Percentiles rank a stretch among this genome's conserved stretches.
phyloP scores from a whole-genome alignment of 2,113 vertebrate genomes.

The Dicentrarchus labrax region DNA sequence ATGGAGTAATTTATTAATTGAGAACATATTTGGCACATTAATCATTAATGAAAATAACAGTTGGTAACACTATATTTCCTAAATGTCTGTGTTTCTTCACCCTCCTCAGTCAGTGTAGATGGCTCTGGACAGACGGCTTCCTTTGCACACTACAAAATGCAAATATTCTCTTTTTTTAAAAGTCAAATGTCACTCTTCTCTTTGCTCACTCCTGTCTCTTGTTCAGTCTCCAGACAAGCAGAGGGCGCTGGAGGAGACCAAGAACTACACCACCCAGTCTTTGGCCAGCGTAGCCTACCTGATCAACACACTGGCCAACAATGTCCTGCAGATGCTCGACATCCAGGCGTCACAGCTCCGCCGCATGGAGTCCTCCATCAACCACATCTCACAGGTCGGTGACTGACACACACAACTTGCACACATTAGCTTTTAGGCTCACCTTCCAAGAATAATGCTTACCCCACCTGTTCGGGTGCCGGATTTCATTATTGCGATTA shows the following conservation, averaged over 20 bases:
- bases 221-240: constrained; percentile 94
- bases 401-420: fast-evolving
- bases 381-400: constrained; percentile 98
- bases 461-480: no score
- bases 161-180: neutral
- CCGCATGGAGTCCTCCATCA: constrained; percentile 99
- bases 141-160: neutral
- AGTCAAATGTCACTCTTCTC: neutral
- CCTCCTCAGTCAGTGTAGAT: neutral
- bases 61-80: no score
- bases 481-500: no score
- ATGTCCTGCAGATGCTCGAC: constrained; percentile 99
- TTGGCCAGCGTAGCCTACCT: constrained; percentile 98
- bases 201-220: neutral
- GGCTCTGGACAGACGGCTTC: neutral
- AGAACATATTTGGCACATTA: no score
- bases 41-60: no score
- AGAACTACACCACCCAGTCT: constrained; percentile 98
- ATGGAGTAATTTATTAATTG: no score
- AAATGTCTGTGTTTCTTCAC: no score
- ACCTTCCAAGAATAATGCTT: neutral
- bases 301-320: constrained; percentile 99
- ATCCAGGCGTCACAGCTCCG: constrained; percentile 98
- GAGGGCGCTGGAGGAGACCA: constrained; percentile 98
- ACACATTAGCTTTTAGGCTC: neutral